Base-by-base conservation (phyloP, 2,888 invertebrate species). In the Theristus sp. region DNA sequence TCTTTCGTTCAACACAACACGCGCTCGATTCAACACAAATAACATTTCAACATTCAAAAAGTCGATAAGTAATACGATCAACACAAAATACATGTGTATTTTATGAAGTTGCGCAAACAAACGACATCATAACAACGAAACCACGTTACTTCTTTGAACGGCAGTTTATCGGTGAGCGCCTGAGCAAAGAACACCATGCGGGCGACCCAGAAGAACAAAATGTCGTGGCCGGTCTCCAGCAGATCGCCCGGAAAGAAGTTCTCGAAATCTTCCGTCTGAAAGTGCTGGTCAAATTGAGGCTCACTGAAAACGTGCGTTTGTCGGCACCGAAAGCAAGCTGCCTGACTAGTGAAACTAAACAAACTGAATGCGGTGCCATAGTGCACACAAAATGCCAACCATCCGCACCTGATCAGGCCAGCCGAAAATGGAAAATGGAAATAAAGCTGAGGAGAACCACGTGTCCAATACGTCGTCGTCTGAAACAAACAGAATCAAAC, bases 191-290 rank as follows among this genome's bases (percentile, higher is more conserved):
- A 96, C 0, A 96, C 96, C 98, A 99, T 99, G 63, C 94, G 81
- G 0, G 96, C 96, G 2, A 98, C 98, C 98, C 98, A 99, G 79
- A 99, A 98, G 81, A 98, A 98, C 56, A 99, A 76, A 70, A 98
- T 98, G 67, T 82, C 98, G 74, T 96, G 90, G 0, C 98, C 63
- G 25, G 71, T 71, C 78, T 98, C 98, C 67, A 98, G 78, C 55
- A 98, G 75, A 0, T 84, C 82, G 0, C 89, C 86, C 0, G 98
- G 98, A 79, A 91, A 99, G 77, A 89, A 90, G 0, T 83, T 82
- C 75, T 84, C 74, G 65, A 90, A 73, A 61, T 84, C 84, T 53
- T 77, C 74, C 0, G 81, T 82, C 80, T 82, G 68, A 38, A 38
- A 38, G 20, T 20, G 20, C 10, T 38, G 20, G 38, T 38, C 38